Evolutionary conservation across 2,888 invertebrate species (phyloP).

Genomic region (Stenurella melanura): DNA sequence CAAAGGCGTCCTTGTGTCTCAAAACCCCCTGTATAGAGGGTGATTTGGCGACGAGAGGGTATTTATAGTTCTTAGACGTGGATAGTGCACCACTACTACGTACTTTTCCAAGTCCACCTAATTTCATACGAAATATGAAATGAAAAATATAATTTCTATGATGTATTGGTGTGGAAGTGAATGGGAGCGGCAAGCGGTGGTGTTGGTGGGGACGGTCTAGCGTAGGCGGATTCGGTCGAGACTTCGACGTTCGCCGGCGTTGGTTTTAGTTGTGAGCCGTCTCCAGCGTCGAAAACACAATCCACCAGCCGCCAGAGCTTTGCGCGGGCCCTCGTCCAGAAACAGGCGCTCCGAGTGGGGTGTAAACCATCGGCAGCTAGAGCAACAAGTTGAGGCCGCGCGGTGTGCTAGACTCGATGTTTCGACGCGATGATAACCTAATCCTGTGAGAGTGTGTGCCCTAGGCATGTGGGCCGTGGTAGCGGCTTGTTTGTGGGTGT

Average conservation of each 20-base stretch:
- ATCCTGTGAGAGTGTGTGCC: conserved; percentile 64
- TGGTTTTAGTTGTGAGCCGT: conserved; percentile 49
- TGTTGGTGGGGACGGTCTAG: conserved; percentile 61
- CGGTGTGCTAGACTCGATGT: conserved; percentile 38
- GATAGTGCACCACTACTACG: background rate
- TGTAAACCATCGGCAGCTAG: conserved; percentile 10
- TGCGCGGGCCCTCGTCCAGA: conserved; percentile 5
- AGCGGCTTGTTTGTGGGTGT: conserved; percentile 71
- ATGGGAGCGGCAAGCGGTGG: conserved; percentile 50
- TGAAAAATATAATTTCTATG: conserved; percentile 32
- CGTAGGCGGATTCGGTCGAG: conserved; percentile 68
- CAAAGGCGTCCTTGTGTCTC: too few species aligned
- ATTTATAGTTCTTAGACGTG: too few species aligned
- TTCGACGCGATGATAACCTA: conserved; percentile 69
- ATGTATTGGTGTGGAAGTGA: conserved; percentile 37
- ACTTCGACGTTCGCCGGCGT: conserved; percentile 65
- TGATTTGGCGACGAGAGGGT: background rate
- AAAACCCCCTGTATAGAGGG: background rate
- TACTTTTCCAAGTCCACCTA: conserved; percentile 12
- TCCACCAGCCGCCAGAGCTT: conserved; percentile 31
- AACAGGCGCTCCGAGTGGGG: conserved; percentile 1
- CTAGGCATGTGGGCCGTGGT: conserved; percentile 71
- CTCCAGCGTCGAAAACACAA: conserved; percentile 41
- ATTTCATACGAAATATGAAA: conserved; percentile 14
- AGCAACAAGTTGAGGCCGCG: conserved; percentile 49